Percentiles rank a stretch among this genome's conserved stretches.
These are phyloP conservation scores for Pseudorasbora parva DNA, from an alignment of 2,113 vertebrate genomes.

Conservation along the genomic window DNA sequence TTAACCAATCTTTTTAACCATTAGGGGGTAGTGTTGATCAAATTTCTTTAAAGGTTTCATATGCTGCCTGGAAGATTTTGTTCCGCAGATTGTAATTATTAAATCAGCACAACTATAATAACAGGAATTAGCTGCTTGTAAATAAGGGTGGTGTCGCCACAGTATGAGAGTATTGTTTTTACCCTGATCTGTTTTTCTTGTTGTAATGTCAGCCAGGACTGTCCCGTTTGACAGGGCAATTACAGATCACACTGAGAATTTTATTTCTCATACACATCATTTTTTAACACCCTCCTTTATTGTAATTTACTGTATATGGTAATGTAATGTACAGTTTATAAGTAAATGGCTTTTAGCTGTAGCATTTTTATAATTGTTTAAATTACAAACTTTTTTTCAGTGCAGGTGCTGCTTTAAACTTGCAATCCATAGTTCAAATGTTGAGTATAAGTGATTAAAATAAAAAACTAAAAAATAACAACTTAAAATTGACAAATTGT, in stretches of 20 bases:
- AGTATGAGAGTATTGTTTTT: conserved; percentile 11
- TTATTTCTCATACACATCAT: not conserved
- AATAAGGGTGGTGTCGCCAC: not conserved
- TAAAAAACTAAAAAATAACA: no score
- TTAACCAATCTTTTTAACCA: conserved; percentile 47
- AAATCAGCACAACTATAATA: conserved; percentile 12
- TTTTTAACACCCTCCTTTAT: not conserved
- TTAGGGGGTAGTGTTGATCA: conserved; percentile 60
- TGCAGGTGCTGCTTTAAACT: no score
- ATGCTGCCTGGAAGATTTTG: not conserved
- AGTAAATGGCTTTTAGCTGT: no score
- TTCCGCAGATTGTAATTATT: not conserved
- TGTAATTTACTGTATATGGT: no score
- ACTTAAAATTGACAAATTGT: no score
- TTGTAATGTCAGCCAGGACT: not conserved
- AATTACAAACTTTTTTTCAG: no score
- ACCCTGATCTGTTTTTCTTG: conserved; percentile 11
- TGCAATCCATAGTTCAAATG: no score
- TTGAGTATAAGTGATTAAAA: no score
- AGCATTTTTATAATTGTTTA: no score
- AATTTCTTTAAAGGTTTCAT: not conserved
- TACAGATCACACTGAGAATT: not conserved
- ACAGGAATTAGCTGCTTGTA: not conserved
- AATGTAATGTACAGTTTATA: no score
- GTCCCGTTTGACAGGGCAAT: not conserved